phyloP scores from a whole-genome alignment of 2,888 invertebrate genomes.

The Hybos culiciformis region DNA sequence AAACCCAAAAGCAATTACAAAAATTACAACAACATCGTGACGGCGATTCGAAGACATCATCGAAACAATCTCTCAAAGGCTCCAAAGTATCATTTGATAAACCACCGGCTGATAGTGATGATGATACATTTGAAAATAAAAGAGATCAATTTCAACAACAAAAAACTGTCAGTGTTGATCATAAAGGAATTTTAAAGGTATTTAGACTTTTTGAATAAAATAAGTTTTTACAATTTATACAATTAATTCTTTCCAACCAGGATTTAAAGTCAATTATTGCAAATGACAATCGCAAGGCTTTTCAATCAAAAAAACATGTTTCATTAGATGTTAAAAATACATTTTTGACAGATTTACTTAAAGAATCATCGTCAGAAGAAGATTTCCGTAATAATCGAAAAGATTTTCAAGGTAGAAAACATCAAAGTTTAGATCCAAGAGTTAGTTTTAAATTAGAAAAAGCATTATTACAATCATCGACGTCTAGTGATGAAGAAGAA shows the following conservation, averaged over 20 bases:
- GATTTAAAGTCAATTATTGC: conserved; percentile 32
- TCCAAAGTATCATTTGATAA: conserved; percentile 34
- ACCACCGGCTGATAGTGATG: conserved; percentile 27
- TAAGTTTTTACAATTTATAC: neutral
- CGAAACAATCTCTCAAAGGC: conserved; percentile 27
- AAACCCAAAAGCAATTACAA: conserved; percentile 16
- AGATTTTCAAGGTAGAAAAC: conserved; percentile 35
- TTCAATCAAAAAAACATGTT: conserved; percentile 36
- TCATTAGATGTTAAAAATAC: conserved; percentile 34
- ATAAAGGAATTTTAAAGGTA: conserved; percentile 35
- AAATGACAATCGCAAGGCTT: conserved; percentile 32
- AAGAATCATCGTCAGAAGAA: conserved; percentile 35
- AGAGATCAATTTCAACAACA: conserved; percentile 34
- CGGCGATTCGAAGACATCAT: too few relatives aligned
- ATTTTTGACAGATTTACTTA: conserved; percentile 31
- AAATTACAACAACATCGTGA: neutral
- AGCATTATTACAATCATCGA: conserved; percentile 26
- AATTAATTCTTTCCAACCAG: conserved; percentile 13
- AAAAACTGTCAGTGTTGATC: conserved; percentile 35
- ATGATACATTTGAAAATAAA: conserved; percentile 34
- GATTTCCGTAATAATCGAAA: conserved; percentile 33
- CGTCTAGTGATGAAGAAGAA: conserved; percentile 32
- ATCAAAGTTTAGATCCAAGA: conserved; percentile 35
- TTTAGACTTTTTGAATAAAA: neutral
- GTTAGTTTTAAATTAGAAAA: conserved; percentile 35